Evolutionary conservation across 2,797 vertebrate species (phyloP), one percentile per base, ranked within the genome.

Genomic region (Micromesistius poutassou): DNA sequence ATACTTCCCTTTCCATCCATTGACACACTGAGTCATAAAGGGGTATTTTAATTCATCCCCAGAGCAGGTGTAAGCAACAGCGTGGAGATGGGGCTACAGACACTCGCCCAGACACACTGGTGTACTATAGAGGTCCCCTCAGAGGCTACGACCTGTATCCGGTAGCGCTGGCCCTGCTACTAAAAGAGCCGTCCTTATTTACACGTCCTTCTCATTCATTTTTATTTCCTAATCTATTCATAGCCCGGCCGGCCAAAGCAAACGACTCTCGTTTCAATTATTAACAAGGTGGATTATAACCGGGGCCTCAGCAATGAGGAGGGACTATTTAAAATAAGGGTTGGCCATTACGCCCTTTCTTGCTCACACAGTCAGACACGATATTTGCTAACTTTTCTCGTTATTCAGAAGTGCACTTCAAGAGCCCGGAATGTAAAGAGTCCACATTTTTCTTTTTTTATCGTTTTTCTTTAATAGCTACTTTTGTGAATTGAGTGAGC

Each of bases 1-100:
- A 55, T 12, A 50, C 73, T 80, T 86, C 79, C 77, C 74, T 83
- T 86, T 42, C 31, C 77, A 22, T 76, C 85, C 79, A 80, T 82
- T 80, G 80, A 85, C 85, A 81, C 78, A 73, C 73, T 85, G 85
- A 89, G 84, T 92, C 87, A 83, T 84, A 87, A 88, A 90, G 76
- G 68, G 81, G n/a, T 55, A 35, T 81, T 85, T 86, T 85, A 87
- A 88, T 89, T 86, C 72, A 81, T 84, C 86, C 86, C 86, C 78
- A 83, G 30, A 30, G 68, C 28, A 31, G 40, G 74, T 78, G 80
- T 79, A 82, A 66, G 70, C 42, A 74, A 74, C 76, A 46, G 38
- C 75, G 22, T 74, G 55, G 76, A 81, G 85, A 77, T 86, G 83
- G 75, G 75, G 80, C 82, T 77, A 80, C 73, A 78, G 71, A 78